Evolutionary conservation across 1,140 invertebrate genomes (phyloP).

Genomic region (Asbolus verrucosus): DNA sequence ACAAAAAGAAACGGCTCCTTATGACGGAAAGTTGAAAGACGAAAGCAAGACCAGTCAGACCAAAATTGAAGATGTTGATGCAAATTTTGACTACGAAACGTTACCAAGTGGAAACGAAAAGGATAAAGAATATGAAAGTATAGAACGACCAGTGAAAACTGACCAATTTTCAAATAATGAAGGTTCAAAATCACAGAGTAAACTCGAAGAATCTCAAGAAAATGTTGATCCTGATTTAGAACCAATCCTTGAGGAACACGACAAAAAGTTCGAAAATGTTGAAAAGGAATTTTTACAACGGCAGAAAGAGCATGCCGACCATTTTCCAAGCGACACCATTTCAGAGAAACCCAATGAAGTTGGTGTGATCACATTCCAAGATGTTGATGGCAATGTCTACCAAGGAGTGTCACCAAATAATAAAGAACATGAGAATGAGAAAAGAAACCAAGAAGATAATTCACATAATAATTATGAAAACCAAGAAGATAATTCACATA

Average conservation of each 20-base stretch:
- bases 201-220: constrained; percentile 1
- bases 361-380: constrained; percentile 3
- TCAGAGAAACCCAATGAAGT: neutral
- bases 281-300: constrained; percentile 11
- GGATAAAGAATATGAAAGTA: neutral
- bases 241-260: constrained; percentile 43
- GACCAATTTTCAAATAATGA: too few species aligned
- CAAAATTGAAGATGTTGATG: constrained; percentile 33
- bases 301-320: neutral
- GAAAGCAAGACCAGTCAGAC: neutral
- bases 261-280: constrained; percentile 42
- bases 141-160: constrained; percentile 23
- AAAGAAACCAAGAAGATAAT: constrained; percentile 30
- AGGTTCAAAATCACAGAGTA: too few species aligned
- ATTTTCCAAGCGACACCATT: neutral
- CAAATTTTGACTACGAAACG: constrained; percentile 37
- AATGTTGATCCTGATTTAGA: constrained; percentile 18
- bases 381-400: constrained; percentile 22
- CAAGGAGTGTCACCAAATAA: constrained; percentile 1
- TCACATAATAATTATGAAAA: constrained; percentile 9
- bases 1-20: constrained; percentile 3
- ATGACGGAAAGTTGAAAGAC: neutral
- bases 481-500: too few species aligned
- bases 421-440: constrained; percentile 33
- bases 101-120: constrained; percentile 19